A percentile compares a stretch with the other conserved stretches of the same genome.
These are phyloP conservation scores for Megalops atlanticus DNA, from an alignment of 2,113 vertebrate genomes.

Conservation along the genomic window DNA sequence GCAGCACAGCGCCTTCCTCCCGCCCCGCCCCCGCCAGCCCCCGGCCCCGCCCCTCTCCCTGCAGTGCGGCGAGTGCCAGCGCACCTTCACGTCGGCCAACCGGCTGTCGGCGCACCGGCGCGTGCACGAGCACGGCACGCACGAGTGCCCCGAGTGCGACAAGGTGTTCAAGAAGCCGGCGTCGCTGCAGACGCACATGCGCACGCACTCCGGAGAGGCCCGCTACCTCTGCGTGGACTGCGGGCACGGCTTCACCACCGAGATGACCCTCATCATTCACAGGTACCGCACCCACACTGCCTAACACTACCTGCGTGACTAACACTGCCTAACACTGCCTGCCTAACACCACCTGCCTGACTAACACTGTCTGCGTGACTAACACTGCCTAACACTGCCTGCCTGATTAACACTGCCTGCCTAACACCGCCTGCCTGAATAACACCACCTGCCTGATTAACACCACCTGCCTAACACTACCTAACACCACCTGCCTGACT, in stretches of 20 bases:
- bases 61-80: slow-evolving; percentile 71
- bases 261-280: slow-evolving; percentile 86
- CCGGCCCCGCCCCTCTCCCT: slow-evolving; percentile 42
- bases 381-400: too few relatives aligned
- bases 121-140: slow-evolving; percentile 81
- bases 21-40: not conserved
- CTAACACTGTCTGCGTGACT: not conserved
- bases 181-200: slow-evolving; percentile 83
- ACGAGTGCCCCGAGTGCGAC: slow-evolving; percentile 81
- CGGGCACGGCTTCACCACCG: slow-evolving; percentile 82
- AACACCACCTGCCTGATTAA: too few relatives aligned
- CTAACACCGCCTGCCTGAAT: not conserved
- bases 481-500: not conserved
- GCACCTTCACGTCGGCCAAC: slow-evolving; percentile 81
- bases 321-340: too few relatives aligned
- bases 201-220: slow-evolving; percentile 82
- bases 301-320: too few relatives aligned
- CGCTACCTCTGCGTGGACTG: slow-evolving; percentile 88
- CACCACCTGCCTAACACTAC: not conserved
- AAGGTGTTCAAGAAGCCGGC: slow-evolving; percentile 85
- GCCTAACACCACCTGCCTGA: too few relatives aligned
- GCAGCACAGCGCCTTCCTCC: slow-evolving; percentile 8
- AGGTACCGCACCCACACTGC: slow-evolving; percentile 61
- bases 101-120: slow-evolving; percentile 79
- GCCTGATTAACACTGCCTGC: too few relatives aligned